Conservation (phyloP, 2,797 vertebrate genomes). For the Parauchenoglanis punctatus region DNA sequence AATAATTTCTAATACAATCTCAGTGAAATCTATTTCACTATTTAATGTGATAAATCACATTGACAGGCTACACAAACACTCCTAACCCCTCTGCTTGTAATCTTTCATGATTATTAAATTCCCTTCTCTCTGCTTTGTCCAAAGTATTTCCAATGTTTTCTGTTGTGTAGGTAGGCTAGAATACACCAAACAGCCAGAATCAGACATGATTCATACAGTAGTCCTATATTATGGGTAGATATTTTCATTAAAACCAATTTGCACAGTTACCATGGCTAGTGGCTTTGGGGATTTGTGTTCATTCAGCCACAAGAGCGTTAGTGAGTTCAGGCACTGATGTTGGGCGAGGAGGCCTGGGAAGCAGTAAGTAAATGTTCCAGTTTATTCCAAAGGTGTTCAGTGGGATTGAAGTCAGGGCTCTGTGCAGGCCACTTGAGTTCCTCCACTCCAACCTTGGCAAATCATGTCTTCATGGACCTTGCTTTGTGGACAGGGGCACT, state of each 20-base stretch:
- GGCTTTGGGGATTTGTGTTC: not conserved
- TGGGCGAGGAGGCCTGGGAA: no score
- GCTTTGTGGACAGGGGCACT: not conserved
- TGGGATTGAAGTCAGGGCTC: not conserved
- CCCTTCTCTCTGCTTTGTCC: not conserved
- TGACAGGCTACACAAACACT: not conserved
- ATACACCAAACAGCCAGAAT: not conserved
- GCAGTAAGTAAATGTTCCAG: not conserved
- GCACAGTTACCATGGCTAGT: not conserved
- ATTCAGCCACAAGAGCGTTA: not conserved
- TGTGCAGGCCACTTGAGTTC: not conserved
- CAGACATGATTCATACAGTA: not conserved
- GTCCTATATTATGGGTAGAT: not conserved
- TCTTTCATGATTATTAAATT: not conserved
- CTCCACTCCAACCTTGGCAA: not conserved
- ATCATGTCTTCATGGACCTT: not conserved
- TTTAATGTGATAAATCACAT: not conserved
- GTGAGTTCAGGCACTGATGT: no score
- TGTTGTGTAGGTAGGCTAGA: not conserved
- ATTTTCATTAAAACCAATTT: not conserved
- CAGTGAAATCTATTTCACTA: constrained; percentile 8
- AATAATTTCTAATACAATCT: constrained; percentile 18
- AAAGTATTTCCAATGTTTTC: not conserved
- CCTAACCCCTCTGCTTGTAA: not conserved
- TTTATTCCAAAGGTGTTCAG: not conserved